Percentiles rank a stretch among this genome's conserved stretches.
Conservation (phyloP, 1,140 invertebrate genomes). For the Lepidurus apus region DNA sequence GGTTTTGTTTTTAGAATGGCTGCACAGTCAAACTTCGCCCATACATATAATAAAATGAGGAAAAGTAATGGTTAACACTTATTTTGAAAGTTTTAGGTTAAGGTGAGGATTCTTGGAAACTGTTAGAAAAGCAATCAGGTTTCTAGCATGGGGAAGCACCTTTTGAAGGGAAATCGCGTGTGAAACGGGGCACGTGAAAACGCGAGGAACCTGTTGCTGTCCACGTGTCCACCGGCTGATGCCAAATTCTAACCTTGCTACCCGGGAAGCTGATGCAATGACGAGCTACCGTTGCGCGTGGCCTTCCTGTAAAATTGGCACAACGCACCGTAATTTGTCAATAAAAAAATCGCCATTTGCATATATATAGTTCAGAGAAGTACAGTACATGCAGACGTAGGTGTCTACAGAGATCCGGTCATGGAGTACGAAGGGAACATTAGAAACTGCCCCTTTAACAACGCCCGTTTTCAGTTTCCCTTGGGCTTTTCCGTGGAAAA, state of each 20-base stretch:
- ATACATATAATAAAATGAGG: no score
- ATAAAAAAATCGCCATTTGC: no score
- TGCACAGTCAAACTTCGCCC: background rate
- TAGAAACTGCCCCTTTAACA: no score
- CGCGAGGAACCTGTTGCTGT: background rate
- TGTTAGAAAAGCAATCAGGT: background rate
- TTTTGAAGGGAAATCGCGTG: background rate
- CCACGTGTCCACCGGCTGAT: background rate
- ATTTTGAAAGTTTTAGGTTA: background rate
- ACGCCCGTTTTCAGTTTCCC: no score
- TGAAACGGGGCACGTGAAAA: background rate
- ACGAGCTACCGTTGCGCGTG: background rate
- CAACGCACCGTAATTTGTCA: no score
- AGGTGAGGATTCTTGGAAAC: background rate
- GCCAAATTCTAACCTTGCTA: background rate
- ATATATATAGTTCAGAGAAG: no score
- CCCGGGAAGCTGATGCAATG: background rate
- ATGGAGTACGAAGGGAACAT: no score
- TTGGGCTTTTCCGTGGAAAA: no score
- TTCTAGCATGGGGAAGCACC: background rate
- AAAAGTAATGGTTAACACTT: background rate
- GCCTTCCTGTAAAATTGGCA: no score
- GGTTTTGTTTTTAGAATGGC: background rate
- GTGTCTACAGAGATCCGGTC: no score
- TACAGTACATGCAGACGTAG: no score